Conservation (phyloP, 1,140 invertebrate species). For the Cylas formicarius region DNA sequence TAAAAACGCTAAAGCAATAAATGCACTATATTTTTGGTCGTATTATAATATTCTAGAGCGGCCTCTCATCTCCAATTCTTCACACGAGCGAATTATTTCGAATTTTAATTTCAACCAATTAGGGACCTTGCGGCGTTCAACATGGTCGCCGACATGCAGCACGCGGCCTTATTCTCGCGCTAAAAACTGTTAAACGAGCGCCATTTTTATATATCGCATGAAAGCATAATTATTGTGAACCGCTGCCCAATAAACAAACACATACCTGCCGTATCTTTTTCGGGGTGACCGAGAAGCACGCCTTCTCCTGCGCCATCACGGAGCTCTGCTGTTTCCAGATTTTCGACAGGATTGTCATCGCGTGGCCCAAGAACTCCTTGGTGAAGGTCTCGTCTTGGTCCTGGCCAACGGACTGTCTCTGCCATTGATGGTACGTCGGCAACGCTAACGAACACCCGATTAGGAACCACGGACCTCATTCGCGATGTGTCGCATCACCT, state of each 20-base stretch:
- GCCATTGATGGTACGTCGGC: constrained; percentile 66
- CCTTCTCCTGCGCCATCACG: constrained; percentile 49
- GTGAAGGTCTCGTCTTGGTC: constrained; percentile 76
- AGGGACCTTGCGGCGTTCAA: too few species aligned
- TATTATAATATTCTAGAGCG: too few species aligned
- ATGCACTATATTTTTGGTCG: too few species aligned
- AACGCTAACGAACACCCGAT: constrained; percentile 46
- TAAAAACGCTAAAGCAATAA: too few species aligned
- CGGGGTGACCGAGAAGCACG: constrained; percentile 66
- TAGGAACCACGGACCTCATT: neutral
- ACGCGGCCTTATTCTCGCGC: too few species aligned
- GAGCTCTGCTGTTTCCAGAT: constrained; percentile 52
- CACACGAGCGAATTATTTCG: too few species aligned
- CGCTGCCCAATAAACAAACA: neutral
- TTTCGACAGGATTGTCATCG: constrained; percentile 64
- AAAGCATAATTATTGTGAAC: neutral
- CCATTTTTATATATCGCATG: too few species aligned
- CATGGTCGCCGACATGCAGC: too few species aligned
- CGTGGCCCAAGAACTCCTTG: constrained; percentile 67
- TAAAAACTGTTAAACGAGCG: too few species aligned
- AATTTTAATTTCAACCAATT: too few species aligned
- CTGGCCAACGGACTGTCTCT: constrained; percentile 61
- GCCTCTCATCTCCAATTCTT: too few species aligned
- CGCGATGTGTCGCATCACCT: constrained; percentile 37
- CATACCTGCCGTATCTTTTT: constrained; percentile 72